A percentile compares a stretch with the other conserved stretches of the same genome.
These are phyloP conservation scores for Cardiocondyla obscurior DNA, from an alignment of 1,140 invertebrate species.

Conservation along the genomic window DNA sequence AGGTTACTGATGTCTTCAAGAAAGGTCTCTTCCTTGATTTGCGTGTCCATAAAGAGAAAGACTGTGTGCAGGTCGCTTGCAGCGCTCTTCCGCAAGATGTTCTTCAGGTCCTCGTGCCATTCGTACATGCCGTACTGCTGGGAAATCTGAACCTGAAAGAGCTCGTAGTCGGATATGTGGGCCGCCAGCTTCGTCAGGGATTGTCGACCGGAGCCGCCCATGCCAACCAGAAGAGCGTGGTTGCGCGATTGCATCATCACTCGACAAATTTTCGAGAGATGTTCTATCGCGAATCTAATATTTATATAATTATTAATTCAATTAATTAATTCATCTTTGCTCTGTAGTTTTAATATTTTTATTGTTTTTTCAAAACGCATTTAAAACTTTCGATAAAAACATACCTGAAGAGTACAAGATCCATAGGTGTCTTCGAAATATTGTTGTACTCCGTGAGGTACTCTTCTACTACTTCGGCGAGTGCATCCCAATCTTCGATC, in stretches of 20 bases:
- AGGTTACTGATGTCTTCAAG: conserved; percentile 97
- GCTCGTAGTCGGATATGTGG: conserved; percentile 96
- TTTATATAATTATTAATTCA: not conserved
- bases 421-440: conserved; percentile 98
- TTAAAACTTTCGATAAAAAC: not conserved
- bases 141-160: conserved; percentile 96
- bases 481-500: conserved; percentile 91
- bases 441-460: conserved; percentile 97
- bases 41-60: conserved; percentile 95
- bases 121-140: conserved; percentile 92
- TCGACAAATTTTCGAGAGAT: conserved; percentile 95
- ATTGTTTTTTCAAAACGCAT: not conserved
- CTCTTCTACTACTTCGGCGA: conserved; percentile 92
- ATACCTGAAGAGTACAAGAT: conserved; percentile 95
- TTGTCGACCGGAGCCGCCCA: conserved; percentile 96
- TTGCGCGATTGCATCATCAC: conserved; percentile 95
- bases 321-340: not conserved
- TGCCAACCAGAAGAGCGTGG: conserved; percentile 93
- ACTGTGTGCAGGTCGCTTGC: conserved; percentile 93
- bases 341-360: not conserved
- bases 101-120: conserved; percentile 96
- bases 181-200: conserved; percentile 94
- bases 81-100: conserved; percentile 91
- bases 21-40: conserved; percentile 97
- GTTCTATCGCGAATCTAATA: conserved; percentile 97